Evolutionary conservation across 92 coral and sea anemone genomes (phyloP), one percentile per base, ranked within the genome.

Genomic region (Pocillopora meandrina): DNA sequence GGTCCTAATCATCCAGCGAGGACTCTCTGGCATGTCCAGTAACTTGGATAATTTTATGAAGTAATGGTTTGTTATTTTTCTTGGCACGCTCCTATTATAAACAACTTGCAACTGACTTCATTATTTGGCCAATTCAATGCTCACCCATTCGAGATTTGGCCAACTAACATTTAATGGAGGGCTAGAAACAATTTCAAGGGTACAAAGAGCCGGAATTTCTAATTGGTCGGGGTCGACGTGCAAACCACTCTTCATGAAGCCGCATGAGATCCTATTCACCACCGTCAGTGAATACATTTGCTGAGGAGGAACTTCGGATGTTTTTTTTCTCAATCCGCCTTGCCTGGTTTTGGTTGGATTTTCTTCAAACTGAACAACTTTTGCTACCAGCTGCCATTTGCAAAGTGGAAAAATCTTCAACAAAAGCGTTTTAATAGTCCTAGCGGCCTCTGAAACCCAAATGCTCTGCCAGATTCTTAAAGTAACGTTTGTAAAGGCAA

Each of bases 1-100:
- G 76, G 65, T 85, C 89, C 61, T 89, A 81, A 49, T 89, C 92
- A 74, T 89, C 88, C 12, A 84, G 33, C 1, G 88, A 89, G 1
- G 91, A 84, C 60, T 89, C 87, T n/a, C 89, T 63, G 26, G 89
- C 83, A 75, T 84, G 89, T 19, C 89, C 83, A 16, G 89, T 84
- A 2, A 84, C 84, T 65, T 89, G 84, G 57, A 65, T 79, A 65
- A 55, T 73, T 23, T 71, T 71, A 49, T 89, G 83, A 15, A 81
- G 58, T 55, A 56, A 14, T 75, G 79, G 13, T 75, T 75, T n/a
- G 79, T 56, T 7, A 75, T n/a, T 75, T 14, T 75, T 75, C 79
- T 75, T 56, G 10, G 23, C 35, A 19, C 76, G 26, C 21, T 67
- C 35, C 42, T 78, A 60, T 6, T 84, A 85, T 73, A 85, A 78